Percentiles rank a stretch among this genome's conserved stretches.
Evolutionary conservation across 2,888 invertebrate genomes (phyloP).

Genomic region (Aradus depressus): DNA sequence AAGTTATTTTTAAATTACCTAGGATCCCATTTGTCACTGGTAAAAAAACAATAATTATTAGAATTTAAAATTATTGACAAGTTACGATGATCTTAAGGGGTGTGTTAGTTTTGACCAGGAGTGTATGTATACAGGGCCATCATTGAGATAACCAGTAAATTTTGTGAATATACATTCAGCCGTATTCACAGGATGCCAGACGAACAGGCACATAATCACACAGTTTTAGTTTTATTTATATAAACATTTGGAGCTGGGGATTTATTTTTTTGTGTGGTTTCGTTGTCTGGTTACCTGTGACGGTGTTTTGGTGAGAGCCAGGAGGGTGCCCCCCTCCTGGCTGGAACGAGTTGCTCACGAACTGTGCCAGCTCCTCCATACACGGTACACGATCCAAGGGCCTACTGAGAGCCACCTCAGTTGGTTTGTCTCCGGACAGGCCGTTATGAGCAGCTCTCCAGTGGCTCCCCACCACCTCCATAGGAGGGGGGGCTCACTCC

Average conservation of each 20-base stretch:
- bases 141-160: too few species aligned
- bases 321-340: constrained; percentile 35
- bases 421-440: constrained; percentile 6
- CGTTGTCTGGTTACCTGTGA: constrained; percentile 7
- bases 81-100: too few species aligned
- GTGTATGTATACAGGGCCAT: too few species aligned
- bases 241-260: too few species aligned
- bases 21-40: too few species aligned
- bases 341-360: constrained; percentile 75
- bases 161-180: too few species aligned
- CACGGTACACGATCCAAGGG: constrained; percentile 4
- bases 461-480: background rate
- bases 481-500: too few species aligned
- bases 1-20: too few species aligned
- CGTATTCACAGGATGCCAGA: too few species aligned
- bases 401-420: constrained; percentile 3
- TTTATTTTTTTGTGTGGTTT: background rate
- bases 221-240: background rate
- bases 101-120: too few species aligned
- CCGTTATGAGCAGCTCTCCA: constrained; percentile 13
- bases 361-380: constrained; percentile 68
- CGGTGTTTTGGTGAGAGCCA: constrained; percentile 19
- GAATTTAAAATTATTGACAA: too few species aligned
- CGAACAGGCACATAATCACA: background rate
- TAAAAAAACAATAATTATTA: too few species aligned